phyloP scores from a whole-genome alignment of 2,888 invertebrate species.

The Rhaphigaster nebulosa region DNA sequence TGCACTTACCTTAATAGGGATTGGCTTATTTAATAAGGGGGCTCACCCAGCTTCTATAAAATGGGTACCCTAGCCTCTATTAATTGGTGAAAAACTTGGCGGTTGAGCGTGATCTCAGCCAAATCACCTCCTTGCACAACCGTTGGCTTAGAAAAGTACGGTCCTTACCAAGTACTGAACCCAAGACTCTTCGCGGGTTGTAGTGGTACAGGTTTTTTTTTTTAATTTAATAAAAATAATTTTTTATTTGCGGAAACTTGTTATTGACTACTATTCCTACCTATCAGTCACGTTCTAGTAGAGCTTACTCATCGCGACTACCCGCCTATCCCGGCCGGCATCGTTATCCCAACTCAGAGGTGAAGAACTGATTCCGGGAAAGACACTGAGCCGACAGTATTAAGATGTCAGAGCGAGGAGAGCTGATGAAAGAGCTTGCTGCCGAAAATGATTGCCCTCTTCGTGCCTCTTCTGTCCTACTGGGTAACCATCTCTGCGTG shows the following conservation, averaged over 20 bases:
- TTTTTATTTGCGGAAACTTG: background rate
- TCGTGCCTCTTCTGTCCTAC: background rate
- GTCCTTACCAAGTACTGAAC: too few relatives aligned
- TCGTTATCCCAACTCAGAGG: background rate
- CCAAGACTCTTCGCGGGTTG: too few relatives aligned
- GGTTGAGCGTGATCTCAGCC: too few relatives aligned
- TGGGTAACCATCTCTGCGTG: background rate
- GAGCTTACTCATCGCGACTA: background rate
- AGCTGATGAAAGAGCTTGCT: constrained; percentile 1
- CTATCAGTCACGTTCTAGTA: background rate
- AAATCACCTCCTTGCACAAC: too few relatives aligned
- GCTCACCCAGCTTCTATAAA: too few relatives aligned
- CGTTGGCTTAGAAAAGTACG: too few relatives aligned
- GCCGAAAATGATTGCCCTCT: constrained; percentile 36
- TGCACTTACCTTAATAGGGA: too few relatives aligned
- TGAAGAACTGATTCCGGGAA: constrained; percentile 40
- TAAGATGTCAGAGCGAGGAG: constrained; percentile 12
- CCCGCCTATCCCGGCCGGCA: background rate
- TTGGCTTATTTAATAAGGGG: too few relatives aligned
- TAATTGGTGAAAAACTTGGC: too few relatives aligned
- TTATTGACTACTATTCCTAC: background rate
- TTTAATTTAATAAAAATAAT: too few relatives aligned
- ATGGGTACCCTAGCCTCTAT: too few relatives aligned
- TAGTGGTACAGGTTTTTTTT: too few relatives aligned
- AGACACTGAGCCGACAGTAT: background rate